Percentiles rank a stretch among this genome's conserved stretches.
These are phyloP conservation scores for Aphrophora alni DNA, from an alignment of 2,888 invertebrate species.

Conservation along the genomic window DNA sequence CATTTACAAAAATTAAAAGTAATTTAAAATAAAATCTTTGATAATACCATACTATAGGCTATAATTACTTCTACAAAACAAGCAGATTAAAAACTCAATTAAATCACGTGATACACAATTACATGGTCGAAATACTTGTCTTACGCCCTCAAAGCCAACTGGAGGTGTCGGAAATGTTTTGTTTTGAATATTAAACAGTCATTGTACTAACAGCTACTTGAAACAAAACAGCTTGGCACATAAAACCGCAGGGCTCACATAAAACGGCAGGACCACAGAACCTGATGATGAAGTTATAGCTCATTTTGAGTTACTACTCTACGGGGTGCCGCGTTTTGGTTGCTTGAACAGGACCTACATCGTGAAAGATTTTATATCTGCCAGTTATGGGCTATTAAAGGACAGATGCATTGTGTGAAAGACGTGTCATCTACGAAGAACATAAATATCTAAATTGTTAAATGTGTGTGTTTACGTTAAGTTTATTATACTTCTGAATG, in stretches of 20 bases:
- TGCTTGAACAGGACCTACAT: neutral
- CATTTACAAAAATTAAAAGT: no score
- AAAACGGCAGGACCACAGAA: neutral
- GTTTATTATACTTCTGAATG: no score
- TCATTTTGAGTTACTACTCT: neutral
- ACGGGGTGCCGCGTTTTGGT: neutral
- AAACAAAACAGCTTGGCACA: neutral
- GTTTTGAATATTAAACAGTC: neutral
- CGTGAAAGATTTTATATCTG: neutral
- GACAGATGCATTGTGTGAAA: neutral
- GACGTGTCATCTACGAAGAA: no score
- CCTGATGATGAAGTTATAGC: neutral
- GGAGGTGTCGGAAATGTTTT: neutral
- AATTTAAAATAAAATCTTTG: no score
- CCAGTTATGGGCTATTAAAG: neutral
- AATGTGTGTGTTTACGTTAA: no score
- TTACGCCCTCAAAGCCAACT: no score
- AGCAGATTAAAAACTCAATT: no score
- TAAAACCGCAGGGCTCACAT: neutral
- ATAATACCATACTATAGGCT: no score
- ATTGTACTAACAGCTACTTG: neutral
- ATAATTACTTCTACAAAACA: no score
- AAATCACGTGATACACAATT: no score
- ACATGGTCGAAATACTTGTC: no score
- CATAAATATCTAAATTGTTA: no score